These are phyloP conservation scores for Drosophila bipectinata DNA, from an alignment of 1,140 invertebrate genomes.

Conservation along the genomic window DNA sequence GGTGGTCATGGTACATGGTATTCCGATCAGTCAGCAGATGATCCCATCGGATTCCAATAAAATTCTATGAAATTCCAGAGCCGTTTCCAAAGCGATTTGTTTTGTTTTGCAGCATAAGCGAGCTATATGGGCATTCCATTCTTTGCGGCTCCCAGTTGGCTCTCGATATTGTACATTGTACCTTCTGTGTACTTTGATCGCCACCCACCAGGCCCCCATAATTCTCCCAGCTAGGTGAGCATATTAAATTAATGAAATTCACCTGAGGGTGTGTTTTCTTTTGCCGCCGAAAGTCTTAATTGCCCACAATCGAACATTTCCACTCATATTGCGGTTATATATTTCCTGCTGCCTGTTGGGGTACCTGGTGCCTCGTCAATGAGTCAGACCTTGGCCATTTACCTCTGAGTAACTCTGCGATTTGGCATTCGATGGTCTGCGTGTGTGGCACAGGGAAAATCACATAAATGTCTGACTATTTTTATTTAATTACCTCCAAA, in stretches of 20 bases:
- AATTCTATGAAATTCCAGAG: constrained; percentile 38
- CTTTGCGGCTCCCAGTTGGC: constrained; percentile 34
- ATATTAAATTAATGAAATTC: constrained; percentile 69
- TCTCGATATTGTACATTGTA: constrained; percentile 51
- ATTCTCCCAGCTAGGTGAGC: constrained; percentile 17
- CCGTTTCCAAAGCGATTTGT: constrained; percentile 42
- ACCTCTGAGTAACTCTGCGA: constrained; percentile 39
- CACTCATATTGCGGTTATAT: constrained; percentile 40
- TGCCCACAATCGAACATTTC: constrained; percentile 44
- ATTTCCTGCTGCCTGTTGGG: constrained; percentile 27
- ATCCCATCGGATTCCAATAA: constrained; percentile 39
- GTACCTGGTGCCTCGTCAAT: constrained; percentile 38
- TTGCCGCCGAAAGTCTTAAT: constrained; percentile 60
- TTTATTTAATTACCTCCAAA: constrained; percentile 63
- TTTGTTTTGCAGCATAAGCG: constrained; percentile 34
- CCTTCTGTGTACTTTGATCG: constrained; percentile 54
- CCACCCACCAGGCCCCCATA: constrained; percentile 28
- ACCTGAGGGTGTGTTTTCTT: constrained; percentile 64
- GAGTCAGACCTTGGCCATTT: constrained; percentile 41
- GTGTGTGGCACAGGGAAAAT: constrained; percentile 40
- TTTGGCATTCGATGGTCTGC: constrained; percentile 22
- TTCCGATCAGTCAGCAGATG: constrained; percentile 6
- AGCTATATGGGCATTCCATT: constrained; percentile 37
- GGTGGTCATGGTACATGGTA: neutral
- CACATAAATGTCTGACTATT: constrained; percentile 58